Evolutionary conservation across 2,888 invertebrate species (phyloP).

Genomic region (Brenthis daphne): DNA sequence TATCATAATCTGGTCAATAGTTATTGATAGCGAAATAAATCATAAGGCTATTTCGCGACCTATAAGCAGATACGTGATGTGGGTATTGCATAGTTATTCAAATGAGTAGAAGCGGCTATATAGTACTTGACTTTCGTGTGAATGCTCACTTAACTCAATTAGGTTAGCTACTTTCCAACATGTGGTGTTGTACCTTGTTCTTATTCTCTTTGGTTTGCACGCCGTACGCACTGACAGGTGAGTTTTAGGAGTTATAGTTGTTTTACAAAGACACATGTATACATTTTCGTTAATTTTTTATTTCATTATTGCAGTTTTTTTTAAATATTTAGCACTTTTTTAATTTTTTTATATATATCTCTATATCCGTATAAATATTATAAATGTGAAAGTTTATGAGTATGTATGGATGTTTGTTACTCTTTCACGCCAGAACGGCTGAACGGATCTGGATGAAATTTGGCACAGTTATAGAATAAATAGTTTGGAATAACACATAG

Average conservation of each 20-base stretch:
- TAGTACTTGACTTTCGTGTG: constrained; percentile 38
- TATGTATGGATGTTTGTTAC: no score
- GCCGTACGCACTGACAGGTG: constrained; percentile 20
- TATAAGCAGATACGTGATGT: constrained; percentile 45
- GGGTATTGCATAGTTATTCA: constrained; percentile 58
- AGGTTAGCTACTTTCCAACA: constrained; percentile 34
- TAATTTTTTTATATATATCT: no score
- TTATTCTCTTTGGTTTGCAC: constrained; percentile 19
- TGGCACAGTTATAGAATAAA: no score
- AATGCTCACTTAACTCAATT: constrained; percentile 28
- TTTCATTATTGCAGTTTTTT: background rate
- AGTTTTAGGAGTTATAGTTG: background rate
- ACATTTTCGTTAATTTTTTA: background rate
- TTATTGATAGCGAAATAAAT: background rate
- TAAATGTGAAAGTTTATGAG: no score
- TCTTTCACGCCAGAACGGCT: no score
- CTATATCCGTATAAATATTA: no score
- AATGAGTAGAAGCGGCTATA: constrained; percentile 44
- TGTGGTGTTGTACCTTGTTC: constrained; percentile 31
- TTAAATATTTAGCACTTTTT: no score
- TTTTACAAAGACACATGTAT: background rate
- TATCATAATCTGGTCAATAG: no score
- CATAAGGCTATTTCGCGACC: constrained; percentile 33
- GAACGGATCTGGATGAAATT: no score
- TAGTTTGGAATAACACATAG: no score